Percentiles rank a stretch among this genome's conserved stretches.
Evolutionary conservation across 2,113 vertebrate species (phyloP).

Genomic region (Vombatus ursinus): DNA sequence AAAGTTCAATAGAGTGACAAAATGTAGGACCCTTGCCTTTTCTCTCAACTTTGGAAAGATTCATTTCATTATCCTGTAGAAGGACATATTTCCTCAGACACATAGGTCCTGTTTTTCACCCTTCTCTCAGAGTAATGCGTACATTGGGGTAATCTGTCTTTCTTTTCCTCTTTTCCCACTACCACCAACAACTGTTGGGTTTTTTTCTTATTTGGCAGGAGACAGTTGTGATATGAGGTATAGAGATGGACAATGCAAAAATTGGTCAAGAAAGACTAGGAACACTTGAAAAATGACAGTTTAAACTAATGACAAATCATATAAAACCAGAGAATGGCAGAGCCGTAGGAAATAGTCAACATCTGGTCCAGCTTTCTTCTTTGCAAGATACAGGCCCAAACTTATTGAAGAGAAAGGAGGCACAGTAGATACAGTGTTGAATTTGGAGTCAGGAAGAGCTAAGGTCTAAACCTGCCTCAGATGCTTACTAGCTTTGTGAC

Average conservation of each 20-base stretch:
- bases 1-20: conserved; percentile 18
- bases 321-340: background rate
- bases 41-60: conserved; percentile 9
- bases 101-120: accelerated
- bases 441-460: background rate
- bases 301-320: background rate
- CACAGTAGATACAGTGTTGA: background rate
- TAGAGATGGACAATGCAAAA: background rate
- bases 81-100: background rate
- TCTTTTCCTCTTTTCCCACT: background rate
- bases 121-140: background rate
- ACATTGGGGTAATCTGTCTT: background rate
- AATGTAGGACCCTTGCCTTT: background rate
- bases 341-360: background rate
- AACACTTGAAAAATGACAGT: background rate
- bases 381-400: background rate
- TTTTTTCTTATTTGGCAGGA: background rate
- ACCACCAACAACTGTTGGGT: background rate
- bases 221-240: background rate
- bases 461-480: background rate
- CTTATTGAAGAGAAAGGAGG: background rate
- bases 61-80: background rate
- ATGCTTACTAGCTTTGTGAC: background rate
- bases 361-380: background rate
- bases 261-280: background rate